phyloP scores from a whole-genome alignment of 2,888 invertebrate species.

The Dromius quadrimaculatus region DNA sequence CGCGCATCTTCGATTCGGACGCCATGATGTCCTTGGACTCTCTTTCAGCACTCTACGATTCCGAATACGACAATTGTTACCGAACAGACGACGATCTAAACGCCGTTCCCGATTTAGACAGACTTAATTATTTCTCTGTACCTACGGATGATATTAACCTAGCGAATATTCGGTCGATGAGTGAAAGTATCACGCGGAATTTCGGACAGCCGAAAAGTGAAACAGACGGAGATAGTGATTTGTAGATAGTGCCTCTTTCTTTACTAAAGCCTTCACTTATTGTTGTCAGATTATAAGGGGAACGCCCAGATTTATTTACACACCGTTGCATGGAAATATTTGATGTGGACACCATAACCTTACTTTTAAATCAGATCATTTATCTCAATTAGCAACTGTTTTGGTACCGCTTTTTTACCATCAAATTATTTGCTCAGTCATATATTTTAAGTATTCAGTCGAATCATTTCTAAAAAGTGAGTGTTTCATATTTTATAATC shows the following conservation, averaged over 20 bases:
- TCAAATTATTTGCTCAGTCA: too few relatives aligned
- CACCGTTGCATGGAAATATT: too few relatives aligned
- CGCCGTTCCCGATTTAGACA: constrained; percentile 65
- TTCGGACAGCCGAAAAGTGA: constrained; percentile 78
- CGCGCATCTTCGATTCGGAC: constrained; percentile 83
- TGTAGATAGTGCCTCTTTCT: constrained; percentile 63
- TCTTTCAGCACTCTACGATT: constrained; percentile 85
- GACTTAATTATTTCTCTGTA: constrained; percentile 66
- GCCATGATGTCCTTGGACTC: constrained; percentile 83
- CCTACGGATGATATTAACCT: constrained; percentile 73
- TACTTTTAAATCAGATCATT: too few relatives aligned
- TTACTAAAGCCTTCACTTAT: constrained; percentile 30
- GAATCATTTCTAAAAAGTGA: too few relatives aligned
- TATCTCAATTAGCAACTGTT: too few relatives aligned
- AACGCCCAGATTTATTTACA: too few relatives aligned
- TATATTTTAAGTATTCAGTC: too few relatives aligned
- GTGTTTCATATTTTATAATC: too few relatives aligned
- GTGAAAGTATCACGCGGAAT: constrained; percentile 81
- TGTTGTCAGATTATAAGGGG: constrained; percentile 1
- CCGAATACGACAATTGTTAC: constrained; percentile 77
- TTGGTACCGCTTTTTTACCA: too few relatives aligned
- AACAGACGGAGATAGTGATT: constrained; percentile 77
- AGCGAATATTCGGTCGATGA: constrained; percentile 81
- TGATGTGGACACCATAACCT: too few relatives aligned
- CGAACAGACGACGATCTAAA: constrained; percentile 68